A percentile compares a stretch with the other conserved stretches of the same genome.
Evolutionary conservation across 2,113 vertebrate species (phyloP).

Genomic region (Caranx melampygus): DNA sequence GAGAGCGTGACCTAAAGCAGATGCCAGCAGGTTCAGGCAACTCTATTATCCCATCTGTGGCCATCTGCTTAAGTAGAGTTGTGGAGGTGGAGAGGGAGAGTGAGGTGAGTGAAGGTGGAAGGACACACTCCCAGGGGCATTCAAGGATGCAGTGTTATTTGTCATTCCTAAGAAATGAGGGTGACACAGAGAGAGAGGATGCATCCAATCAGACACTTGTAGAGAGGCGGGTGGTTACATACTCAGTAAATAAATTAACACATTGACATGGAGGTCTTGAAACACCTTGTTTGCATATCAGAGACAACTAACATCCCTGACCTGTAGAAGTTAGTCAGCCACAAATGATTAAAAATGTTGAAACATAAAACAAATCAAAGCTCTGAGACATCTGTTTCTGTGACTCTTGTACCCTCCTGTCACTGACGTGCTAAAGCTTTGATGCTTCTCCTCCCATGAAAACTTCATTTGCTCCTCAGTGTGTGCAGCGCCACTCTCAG

Average conservation of each 20-base stretch:
- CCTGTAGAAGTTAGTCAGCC: neutral
- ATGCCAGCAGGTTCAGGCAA: conserved; percentile 59
- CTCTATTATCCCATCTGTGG: conserved; percentile 59
- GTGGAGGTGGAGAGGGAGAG: conserved; percentile 28
- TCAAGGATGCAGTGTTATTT: conserved; percentile 64
- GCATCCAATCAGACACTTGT: conserved; percentile 6
- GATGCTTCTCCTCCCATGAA: conserved; percentile 30
- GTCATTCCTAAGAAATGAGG: conserved; percentile 32
- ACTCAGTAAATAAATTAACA: neutral
- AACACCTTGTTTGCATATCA: conserved; percentile 6
- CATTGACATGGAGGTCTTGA: neutral
- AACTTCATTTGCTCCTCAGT: conserved; percentile 25
- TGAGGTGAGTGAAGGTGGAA: conserved; percentile 31
- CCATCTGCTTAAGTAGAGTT: conserved; percentile 69
- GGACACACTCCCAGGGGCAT: conserved; percentile 40
- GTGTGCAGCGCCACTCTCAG: conserved; percentile 21
- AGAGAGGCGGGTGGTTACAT: conserved; percentile 11
- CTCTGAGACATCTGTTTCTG: conserved; percentile 15
- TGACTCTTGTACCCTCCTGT: conserved; percentile 19
- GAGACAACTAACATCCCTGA: neutral
- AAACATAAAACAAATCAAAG: conserved; percentile 30
- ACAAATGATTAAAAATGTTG: neutral
- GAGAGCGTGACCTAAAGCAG: conserved; percentile 50
- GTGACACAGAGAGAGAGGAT: conserved; percentile 1
- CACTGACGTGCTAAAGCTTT: conserved; percentile 17